These are phyloP conservation scores for Anhinga rufa DNA, from an alignment of 2,113 vertebrate species.

Conservation along the genomic window DNA sequence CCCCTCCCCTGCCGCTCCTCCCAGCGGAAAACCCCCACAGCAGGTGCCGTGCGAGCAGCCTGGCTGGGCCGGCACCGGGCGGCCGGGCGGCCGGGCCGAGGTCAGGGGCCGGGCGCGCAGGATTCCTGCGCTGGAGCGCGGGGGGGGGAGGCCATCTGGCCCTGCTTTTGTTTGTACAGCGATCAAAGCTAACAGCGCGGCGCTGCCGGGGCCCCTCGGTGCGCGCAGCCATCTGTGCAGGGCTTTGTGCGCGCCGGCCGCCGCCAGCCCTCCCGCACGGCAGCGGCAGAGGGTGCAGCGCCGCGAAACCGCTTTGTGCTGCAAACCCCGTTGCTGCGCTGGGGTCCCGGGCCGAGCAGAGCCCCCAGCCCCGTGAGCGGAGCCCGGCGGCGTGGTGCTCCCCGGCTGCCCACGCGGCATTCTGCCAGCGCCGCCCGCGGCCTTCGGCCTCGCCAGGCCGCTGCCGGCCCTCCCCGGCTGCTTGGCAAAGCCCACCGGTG, in stretches of 20 bases:
- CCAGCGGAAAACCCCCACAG: not conserved
- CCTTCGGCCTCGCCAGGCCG: rapidly evolving
- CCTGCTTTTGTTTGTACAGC: not conserved
- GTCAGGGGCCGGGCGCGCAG: not conserved
- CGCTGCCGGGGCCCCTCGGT: not conserved
- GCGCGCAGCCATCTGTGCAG: not conserved
- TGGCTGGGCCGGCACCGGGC: not conserved
- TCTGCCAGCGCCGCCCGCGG: too few relatives aligned
- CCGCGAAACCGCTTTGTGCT: not conserved
- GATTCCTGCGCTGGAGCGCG: not conserved
- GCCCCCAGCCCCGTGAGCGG: rapidly evolving
- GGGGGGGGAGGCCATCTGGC: constrained; percentile 4
- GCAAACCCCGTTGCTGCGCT: not conserved
- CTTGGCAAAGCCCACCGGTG: not conserved
- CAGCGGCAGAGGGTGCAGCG: not conserved
- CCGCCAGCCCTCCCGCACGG: not conserved
- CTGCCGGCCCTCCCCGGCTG: not conserved
- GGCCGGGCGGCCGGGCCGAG: not conserved
- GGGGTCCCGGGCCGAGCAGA: not conserved
- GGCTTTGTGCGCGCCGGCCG: not conserved
- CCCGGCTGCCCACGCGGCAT: not conserved
- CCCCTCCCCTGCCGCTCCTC: not conserved
- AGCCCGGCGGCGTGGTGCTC: rapidly evolving
- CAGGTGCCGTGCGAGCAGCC: not conserved
- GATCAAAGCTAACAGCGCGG: not conserved